Conservation (phyloP, 2,888 invertebrate genomes). For the Leptodirus hochenwartii region DNA sequence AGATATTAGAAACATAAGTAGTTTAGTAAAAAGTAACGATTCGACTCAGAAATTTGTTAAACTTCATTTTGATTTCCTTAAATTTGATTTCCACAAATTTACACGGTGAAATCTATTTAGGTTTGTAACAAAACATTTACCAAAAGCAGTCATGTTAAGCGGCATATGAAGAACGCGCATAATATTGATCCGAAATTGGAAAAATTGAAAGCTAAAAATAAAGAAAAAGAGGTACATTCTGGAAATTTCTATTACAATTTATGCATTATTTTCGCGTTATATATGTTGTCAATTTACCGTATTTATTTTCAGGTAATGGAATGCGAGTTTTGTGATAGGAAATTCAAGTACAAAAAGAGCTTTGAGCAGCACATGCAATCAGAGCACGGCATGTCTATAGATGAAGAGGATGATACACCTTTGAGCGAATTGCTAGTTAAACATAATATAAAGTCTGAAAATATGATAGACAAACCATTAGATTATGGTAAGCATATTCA, state of each 20-base stretch:
- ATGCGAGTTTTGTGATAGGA: constrained; percentile 28
- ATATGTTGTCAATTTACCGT: constrained; percentile 3
- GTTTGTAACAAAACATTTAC: constrained; percentile 24
- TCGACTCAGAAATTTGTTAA: too few species aligned
- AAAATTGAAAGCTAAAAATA: constrained; percentile 4
- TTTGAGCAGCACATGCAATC: constrained; percentile 26
- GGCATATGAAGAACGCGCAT: constrained; percentile 22
- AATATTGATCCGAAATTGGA: constrained; percentile 6
- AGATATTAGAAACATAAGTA: too few species aligned
- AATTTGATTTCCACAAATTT: constrained; percentile 6
- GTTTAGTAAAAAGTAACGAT: too few species aligned
- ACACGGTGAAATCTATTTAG: constrained; percentile 14
- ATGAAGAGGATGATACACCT: constrained; percentile 13
- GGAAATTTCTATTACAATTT: background rate
- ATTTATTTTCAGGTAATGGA: constrained; percentile 21
- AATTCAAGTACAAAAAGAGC: constrained; percentile 28
- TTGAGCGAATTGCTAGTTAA: constrained; percentile 10
- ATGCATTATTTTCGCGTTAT: background rate
- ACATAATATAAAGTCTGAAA: too few species aligned
- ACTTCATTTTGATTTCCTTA: background rate
- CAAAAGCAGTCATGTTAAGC: constrained; percentile 21
- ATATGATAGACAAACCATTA: too few species aligned
- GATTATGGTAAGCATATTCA: too few species aligned
- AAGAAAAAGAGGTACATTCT: constrained; percentile 6
- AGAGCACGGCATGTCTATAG: constrained; percentile 25